Evolutionary conservation across 2,888 invertebrate species (phyloP), one percentile per base, ranked within the genome.

Genomic region (Eumacrocentrus americanus): DNA sequence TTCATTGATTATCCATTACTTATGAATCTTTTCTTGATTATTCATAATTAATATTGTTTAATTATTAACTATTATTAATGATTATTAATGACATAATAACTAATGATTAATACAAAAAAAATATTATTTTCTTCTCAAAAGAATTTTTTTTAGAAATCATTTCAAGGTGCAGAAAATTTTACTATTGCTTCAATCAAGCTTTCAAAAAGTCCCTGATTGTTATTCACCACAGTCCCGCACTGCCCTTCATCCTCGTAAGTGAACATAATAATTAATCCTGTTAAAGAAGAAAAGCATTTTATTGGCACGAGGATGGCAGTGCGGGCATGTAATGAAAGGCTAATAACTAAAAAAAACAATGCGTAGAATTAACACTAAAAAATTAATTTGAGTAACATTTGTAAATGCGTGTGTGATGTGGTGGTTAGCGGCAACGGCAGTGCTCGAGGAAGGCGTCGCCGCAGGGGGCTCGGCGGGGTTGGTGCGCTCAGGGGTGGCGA

Each of bases 401-500:
- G 55, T 66, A 62, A 63, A 61, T 64, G 62, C 70, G 68, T 77
- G 29, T 29, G 29, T 29, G 29, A 29, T 29, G 9, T 29, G 77
- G 65, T 73, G 73, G 75, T 74, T 73, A 78, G 79, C 73, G 77
- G 78, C 74, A 76, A 76, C 69, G 77, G 75, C 73, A 74, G 74
- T 72, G 76, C 72, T 71, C 71, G 74, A 75, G 77, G 77, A 77
- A 75, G 77, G 72, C 76, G 77, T 70, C 77, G 73, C 72, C 77
- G 72, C 72, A 74, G 77, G 73, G 78, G 77, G 70, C 74, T 76
- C 80, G 82, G 77, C 67, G 73, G 79, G 58, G 63, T 66, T 70
- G 74, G 75, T 72, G 78, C 75, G 68, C 73, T 77, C 80, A 78
- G 82, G 77, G 72, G 79, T 81, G 64, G 72, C 76, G 81, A 70